Conservation (phyloP, 1,140 invertebrate species). For the Prorops nasuta region DNA sequence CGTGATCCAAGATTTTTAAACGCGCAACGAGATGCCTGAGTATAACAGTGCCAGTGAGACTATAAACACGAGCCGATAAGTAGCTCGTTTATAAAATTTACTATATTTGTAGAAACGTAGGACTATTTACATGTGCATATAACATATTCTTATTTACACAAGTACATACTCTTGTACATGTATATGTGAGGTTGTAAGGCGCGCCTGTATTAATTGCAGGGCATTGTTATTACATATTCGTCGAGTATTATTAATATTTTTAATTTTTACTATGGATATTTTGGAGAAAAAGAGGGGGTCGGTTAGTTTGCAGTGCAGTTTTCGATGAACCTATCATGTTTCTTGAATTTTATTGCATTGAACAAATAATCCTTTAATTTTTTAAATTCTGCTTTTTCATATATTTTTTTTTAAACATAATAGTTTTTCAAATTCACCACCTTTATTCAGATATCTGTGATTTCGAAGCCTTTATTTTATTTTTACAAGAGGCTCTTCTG, state of each 20-base stretch:
- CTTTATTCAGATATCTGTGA: neutral
- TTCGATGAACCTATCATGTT: constrained; percentile 21
- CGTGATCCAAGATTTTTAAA: constrained; percentile 22
- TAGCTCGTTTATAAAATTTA: constrained; percentile 38
- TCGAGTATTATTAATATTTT: constrained; percentile 37
- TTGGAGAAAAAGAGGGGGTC: too few relatives aligned
- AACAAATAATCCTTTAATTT: neutral
- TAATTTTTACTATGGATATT: neutral
- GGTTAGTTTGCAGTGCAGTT: too few relatives aligned
- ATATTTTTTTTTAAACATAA: constrained; percentile 1
- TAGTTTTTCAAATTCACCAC: too few relatives aligned
- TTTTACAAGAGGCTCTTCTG: too few relatives aligned
- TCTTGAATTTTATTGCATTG: constrained; percentile 4
- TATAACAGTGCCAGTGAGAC: constrained; percentile 41
- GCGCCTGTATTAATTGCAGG: constrained; percentile 17
- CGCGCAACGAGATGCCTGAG: constrained; percentile 18
- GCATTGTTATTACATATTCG: constrained; percentile 32
- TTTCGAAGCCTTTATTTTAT: constrained; percentile 4
- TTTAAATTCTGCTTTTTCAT: constrained; percentile 9
- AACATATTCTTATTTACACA: constrained; percentile 22
- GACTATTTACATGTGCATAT: constrained; percentile 21
- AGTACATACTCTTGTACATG: constrained; percentile 1
- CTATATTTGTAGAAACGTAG: constrained; percentile 36
- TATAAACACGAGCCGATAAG: constrained; percentile 26
- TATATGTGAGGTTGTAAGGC: constrained; percentile 15